Base-by-base conservation (phyloP, 2,797 vertebrate genomes). In the Bradypodion pumilum region DNA sequence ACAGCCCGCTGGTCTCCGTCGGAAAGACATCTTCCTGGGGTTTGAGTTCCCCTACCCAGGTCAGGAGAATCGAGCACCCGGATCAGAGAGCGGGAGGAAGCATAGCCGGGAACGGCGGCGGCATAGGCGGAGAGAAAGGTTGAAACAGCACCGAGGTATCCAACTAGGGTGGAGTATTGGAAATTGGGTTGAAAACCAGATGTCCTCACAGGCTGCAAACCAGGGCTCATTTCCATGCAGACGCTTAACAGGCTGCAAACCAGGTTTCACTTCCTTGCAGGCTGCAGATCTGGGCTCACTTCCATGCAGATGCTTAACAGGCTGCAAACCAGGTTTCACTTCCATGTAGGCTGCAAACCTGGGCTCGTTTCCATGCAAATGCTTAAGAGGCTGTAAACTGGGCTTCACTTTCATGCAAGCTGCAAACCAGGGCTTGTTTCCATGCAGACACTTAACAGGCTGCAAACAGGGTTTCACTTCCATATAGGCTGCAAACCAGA, bases 141-240 rank as follows among this genome's bases (percentile, higher is more conserved):
- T 93, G 42, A 96, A 96, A 19, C 96, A 95, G 10, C 96, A 95
- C 79, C 95, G 96, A 98, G 98, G 98, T 99, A 95, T 81, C 68
- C 42, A 19, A 1, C 1, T 10, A 13, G n/a, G 59, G 29, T 1
- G 75, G n/a, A n/a, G n/a, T n/a, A n/a, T n/a, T n/a, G n/a, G n/a
- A n/a, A n/a, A n/a, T n/a, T n/a, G n/a, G n/a, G n/a, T n/a, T n/a
- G n/a, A n/a, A n/a, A n/a, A n/a, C n/a, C n/a, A n/a, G n/a, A n/a
- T n/a, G 52, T 56, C 21, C 21, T 15, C 21, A 10, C 49, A 52
- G 52, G 52, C 5, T 56, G 52, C 52, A 56, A 56, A 56, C 52
- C 52, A 56, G 16, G 19, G 13, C 52, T 16, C 9, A 1, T 4
- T 56, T 15, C 52, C 52, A 56, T 56, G 52, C 15, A 56, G 52